phyloP scores from a whole-genome alignment of 2,797 vertebrate species.

The Oceanodroma leucorhoa region DNA sequence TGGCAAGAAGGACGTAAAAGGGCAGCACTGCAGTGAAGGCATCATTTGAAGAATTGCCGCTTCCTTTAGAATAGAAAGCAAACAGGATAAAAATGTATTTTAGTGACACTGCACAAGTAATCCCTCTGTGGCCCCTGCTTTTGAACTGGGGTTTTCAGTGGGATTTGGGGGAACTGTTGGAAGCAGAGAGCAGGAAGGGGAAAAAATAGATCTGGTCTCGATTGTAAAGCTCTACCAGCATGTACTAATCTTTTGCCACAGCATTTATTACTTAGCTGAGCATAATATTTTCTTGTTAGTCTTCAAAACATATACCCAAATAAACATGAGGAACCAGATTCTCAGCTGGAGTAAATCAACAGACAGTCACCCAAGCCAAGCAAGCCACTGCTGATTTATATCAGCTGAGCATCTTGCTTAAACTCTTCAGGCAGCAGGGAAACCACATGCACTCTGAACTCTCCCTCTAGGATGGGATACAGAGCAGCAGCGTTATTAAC shows the following conservation, averaged over 20 bases:
- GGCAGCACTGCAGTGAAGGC: not conserved
- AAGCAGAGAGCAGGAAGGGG: not conserved
- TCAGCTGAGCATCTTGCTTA: slow-evolving; percentile 23
- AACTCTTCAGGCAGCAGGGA: slow-evolving; percentile 9
- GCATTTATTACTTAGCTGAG: slow-evolving; percentile 25
- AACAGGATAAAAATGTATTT: slow-evolving; percentile 7
- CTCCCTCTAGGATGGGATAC: not conserved
- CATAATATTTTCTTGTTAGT: slow-evolving; percentile 41
- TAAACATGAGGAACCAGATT: slow-evolving; percentile 22
- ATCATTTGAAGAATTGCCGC: slow-evolving; percentile 44
- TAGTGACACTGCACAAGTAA: not conserved
- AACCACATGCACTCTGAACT: slow-evolving; percentile 1
- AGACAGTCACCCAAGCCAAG: slow-evolving; percentile 22
- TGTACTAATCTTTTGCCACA: slow-evolving; percentile 3
- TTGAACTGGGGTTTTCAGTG: not conserved
- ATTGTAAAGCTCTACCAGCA: not conserved
- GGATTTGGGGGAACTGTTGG: not conserved
- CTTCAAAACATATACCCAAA: slow-evolving; percentile 32
- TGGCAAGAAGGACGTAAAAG: not conserved
- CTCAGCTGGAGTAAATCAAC: slow-evolving; percentile 53
- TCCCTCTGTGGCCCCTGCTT: not conserved
- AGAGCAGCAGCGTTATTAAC: not conserved
- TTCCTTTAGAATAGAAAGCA: slow-evolving; percentile 39
- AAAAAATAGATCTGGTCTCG: not conserved
- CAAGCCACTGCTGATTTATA: slow-evolving; percentile 23